Evolutionary conservation across 2,113 vertebrate species (phyloP).

Genomic region (Chloropsis hardwickii): DNA sequence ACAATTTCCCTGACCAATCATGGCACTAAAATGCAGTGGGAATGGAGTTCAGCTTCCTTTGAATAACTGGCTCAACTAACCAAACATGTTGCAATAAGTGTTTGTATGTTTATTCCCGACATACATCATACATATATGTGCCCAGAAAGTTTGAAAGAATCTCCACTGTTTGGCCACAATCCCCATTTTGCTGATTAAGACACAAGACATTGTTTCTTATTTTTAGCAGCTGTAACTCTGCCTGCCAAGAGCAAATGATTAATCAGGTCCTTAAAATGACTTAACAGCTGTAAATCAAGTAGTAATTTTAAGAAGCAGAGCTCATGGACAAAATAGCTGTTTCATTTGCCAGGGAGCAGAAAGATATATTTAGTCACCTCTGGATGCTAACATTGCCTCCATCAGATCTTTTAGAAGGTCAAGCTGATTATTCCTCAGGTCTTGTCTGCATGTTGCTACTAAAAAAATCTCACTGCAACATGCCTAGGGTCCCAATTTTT

Average conservation of each 20-base stretch:
- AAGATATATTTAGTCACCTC: slow-evolving; percentile 49
- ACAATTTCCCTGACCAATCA: neutral
- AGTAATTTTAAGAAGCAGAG: slow-evolving; percentile 55
- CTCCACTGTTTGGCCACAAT: neutral
- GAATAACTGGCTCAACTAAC: neutral
- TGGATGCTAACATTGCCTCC: slow-evolving; percentile 34
- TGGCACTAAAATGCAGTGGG: neutral
- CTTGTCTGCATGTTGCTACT: slow-evolving; percentile 4
- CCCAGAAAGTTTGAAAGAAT: neutral
- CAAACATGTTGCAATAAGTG: neutral
- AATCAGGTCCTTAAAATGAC: slow-evolving; percentile 56
- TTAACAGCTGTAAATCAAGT: slow-evolving; percentile 63
- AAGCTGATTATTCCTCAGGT: neutral
- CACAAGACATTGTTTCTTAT: slow-evolving; percentile 28
- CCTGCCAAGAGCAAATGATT: slow-evolving; percentile 36
- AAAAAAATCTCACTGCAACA: neutral
- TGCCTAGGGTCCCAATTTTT: neutral
- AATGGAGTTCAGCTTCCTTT: neutral
- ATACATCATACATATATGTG: neutral
- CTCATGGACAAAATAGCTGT: slow-evolving; percentile 52
- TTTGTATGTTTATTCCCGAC: neutral
- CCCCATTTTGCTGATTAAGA: neutral
- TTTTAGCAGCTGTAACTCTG: slow-evolving; percentile 13
- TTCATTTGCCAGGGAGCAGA: slow-evolving; percentile 36
- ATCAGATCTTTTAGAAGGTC: slow-evolving; percentile 26